Evolutionary conservation across 2,113 vertebrate species (phyloP).

Genomic region (Tragelaphus imberbis): DNA sequence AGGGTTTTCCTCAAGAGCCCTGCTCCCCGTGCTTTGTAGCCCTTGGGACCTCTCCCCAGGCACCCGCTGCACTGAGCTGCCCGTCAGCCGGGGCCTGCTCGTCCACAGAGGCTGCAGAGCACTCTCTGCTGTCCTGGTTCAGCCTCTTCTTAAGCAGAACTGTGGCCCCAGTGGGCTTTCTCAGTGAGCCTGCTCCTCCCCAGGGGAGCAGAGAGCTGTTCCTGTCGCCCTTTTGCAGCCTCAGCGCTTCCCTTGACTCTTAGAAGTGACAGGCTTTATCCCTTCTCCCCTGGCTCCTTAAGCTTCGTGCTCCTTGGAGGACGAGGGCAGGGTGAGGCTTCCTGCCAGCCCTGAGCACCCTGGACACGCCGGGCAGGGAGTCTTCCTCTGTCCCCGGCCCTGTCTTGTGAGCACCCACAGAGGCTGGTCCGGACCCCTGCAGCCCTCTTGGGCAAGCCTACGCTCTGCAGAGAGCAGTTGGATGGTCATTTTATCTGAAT

Average conservation of each 20-base stretch:
- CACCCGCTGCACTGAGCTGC: not conserved
- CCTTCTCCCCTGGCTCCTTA: not conserved
- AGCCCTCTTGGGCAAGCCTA: not conserved
- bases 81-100: not conserved
- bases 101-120: not conserved
- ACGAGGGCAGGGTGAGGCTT: not conserved
- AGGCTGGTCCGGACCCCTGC: not conserved
- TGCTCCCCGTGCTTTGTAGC: not conserved
- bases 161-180: not conserved
- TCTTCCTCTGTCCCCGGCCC: not conserved
- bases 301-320: not conserved
- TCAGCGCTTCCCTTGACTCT: not conserved
- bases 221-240: not conserved
- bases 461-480: not conserved
- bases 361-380: not conserved
- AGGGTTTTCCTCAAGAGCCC: not conserved
- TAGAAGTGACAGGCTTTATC: not conserved
- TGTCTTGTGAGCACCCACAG: rapidly evolving
- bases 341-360: not conserved
- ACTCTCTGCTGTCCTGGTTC: not conserved
- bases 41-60: not conserved
- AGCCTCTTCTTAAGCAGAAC: not conserved
- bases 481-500: not conserved
- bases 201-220: not conserved
- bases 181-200: not conserved